Percentiles rank a stretch among this genome's conserved stretches.
Conservation (phyloP, 2,888 invertebrate genomes). For the Chrysolina oricalcia region DNA sequence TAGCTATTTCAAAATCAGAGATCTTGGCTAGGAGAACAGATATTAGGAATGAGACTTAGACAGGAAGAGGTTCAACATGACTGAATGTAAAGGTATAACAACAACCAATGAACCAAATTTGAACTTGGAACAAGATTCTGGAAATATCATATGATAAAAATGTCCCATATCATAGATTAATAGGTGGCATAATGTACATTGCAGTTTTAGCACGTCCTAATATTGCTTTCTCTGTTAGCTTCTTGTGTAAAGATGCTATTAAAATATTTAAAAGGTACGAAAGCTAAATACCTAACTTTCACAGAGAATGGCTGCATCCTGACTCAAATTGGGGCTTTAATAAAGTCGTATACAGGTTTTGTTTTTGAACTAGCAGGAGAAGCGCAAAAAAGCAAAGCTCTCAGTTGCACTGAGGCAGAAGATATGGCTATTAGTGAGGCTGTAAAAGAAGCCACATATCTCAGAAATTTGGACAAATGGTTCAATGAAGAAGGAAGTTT, state of each 20-base stretch:
- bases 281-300: slow-evolving; percentile 1
- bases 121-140: no score
- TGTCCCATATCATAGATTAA: slow-evolving; percentile 47
- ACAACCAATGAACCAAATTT: slow-evolving; percentile 37
- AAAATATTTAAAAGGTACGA: slow-evolving; percentile 37
- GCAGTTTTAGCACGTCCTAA: slow-evolving; percentile 50
- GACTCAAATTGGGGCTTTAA: slow-evolving; percentile 43
- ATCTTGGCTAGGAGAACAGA: slow-evolving; percentile 38
- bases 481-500: slow-evolving; percentile 22
- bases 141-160: neutral
- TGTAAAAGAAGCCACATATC: slow-evolving; percentile 53
- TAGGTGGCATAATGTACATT: slow-evolving; percentile 46
- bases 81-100: slow-evolving; percentile 28
- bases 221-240: slow-evolving; percentile 51
- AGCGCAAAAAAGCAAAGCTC: slow-evolving; percentile 61
- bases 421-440: slow-evolving; percentile 60
- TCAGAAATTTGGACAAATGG: slow-evolving; percentile 32
- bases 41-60: slow-evolving; percentile 46
- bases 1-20: slow-evolving; percentile 47
- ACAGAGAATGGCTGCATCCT: neutral
- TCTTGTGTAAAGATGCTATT: slow-evolving; percentile 37
- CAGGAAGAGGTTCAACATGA: slow-evolving; percentile 36
- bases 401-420: slow-evolving; percentile 57
- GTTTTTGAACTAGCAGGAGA: slow-evolving; percentile 55
- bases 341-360: slow-evolving; percentile 66